Evolutionary conservation across 2,113 vertebrate species (phyloP).

Genomic region (Siniperca chuatsi): DNA sequence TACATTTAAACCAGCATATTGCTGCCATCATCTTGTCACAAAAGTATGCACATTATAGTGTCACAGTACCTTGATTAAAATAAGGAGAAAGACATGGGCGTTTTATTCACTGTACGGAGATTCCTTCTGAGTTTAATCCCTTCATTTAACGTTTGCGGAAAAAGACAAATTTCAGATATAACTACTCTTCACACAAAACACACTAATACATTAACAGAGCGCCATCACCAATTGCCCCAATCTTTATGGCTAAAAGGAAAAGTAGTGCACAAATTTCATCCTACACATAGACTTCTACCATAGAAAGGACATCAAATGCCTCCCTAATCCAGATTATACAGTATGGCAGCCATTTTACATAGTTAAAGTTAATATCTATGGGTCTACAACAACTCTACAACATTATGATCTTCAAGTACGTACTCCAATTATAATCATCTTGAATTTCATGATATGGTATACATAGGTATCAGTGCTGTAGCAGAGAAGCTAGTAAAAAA

Average conservation of each 20-base stretch:
- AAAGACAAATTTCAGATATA: conserved; percentile 57
- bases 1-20: conserved; percentile 91
- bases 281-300: conserved; percentile 72
- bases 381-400: conserved; percentile 58
- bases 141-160: conserved; percentile 57
- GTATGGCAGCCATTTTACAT: conserved; percentile 73
- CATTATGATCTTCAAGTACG: conserved; percentile 80
- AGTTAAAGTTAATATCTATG: conserved; percentile 59
- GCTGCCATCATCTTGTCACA: conserved; percentile 91
- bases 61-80: conserved; percentile 86
- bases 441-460: conserved; percentile 80
- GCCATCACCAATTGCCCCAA: conserved; percentile 65
- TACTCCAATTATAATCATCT: conserved; percentile 88
- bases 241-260: conserved; percentile 72
- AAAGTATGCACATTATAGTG: conserved; percentile 92
- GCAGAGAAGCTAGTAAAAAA: conserved; percentile 78
- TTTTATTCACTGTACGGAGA: conserved; percentile 85
- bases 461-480: conserved; percentile 66
- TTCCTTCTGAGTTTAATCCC: conserved; percentile 51
- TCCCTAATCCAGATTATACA: conserved; percentile 72
- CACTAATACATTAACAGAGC: conserved; percentile 69
- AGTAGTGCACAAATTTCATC: conserved; percentile 75
- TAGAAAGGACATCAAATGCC: conserved; percentile 63
- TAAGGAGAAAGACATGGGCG: conserved; percentile 83
- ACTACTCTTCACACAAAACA: conserved; percentile 73